Evolutionary conservation across 2,797 vertebrate species (phyloP), one percentile per base, ranked within the genome.

Genomic region (Luscinia luscinia): DNA sequence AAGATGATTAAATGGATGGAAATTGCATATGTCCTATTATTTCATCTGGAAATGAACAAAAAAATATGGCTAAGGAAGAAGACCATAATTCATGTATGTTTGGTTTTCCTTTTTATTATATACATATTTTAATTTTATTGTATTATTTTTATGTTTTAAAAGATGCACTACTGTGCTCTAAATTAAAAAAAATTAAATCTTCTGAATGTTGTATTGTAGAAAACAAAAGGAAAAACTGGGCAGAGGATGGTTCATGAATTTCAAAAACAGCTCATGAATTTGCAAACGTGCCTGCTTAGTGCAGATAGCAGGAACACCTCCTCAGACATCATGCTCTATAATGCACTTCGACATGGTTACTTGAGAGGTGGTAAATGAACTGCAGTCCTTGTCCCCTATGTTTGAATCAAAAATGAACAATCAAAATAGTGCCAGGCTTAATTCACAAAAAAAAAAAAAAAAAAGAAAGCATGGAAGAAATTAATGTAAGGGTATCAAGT

Each of bases 261-360:
- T 96, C 91, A 96, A 95, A 95, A 93, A 68, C 38, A 94, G 72
- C 92, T 97, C 94, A 96, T 97, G 95, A 96, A 97, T 97, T 97
- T 98, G 94, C 95, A 96, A 96, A 95, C 93, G 61, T 74, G 90
- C 59, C 96, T 97, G 94, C 84, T 91, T 85, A 80, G 76, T 2
- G 36, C 84, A 97, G 96, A 97, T 95, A 97, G 95, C 66, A 90
- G 87, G 89, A 93, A 85, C 69, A 93, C 84, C 96, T 97, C 57
- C 87, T 95, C 90, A 93, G 90, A 89, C 87, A 92, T 93, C 93
- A 93, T 54, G 59, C 80, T 90, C 64, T 94, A 23, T 97, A 97
- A 97, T 95, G 88, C 76, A 94, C 94, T 96, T 95, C 0, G 84
- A 95, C 87, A 95, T 3, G 59, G 91, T 92, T 96, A 84, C 92